Evolutionary conservation across 2,888 invertebrate species (phyloP).

Genomic region (Incurvaria masculella): DNA sequence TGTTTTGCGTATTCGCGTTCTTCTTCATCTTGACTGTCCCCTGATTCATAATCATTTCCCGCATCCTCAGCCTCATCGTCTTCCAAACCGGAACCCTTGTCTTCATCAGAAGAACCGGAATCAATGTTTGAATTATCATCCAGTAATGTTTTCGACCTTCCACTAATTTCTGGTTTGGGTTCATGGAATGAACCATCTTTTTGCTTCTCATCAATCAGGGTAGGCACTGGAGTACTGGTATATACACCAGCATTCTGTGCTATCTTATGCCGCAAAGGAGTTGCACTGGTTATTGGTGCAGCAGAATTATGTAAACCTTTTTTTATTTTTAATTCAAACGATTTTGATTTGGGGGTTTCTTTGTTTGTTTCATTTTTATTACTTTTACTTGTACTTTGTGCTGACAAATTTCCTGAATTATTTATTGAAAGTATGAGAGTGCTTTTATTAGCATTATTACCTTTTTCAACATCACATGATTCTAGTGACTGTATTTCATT

Average conservation of each 20-base stretch:
- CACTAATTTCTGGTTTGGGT: slow-evolving; percentile 15
- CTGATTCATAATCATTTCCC: slow-evolving; percentile 42
- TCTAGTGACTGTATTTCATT: slow-evolving; percentile 18
- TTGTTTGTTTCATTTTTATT: slow-evolving; percentile 8
- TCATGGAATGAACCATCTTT: slow-evolving; percentile 5
- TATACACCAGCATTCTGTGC: slow-evolving; percentile 26
- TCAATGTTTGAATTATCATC: slow-evolving; percentile 19
- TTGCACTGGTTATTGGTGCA: no score
- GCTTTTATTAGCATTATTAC: slow-evolving; percentile 29
- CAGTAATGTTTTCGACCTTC: slow-evolving; percentile 14
- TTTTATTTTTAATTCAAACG: slow-evolving; percentile 21
- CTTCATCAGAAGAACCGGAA: slow-evolving; percentile 7
- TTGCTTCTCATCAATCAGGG: slow-evolving; percentile 14
- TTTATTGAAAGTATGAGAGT: slow-evolving; percentile 34
- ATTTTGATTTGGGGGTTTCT: slow-evolving; percentile 25
- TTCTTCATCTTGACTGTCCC: slow-evolving; percentile 47
- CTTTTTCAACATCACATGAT: slow-evolving; percentile 22
- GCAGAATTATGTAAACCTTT: slow-evolving; percentile 21
- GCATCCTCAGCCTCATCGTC: slow-evolving; percentile 41
- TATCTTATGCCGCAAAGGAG: slow-evolving; percentile 36
- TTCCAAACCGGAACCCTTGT: slow-evolving; percentile 17
- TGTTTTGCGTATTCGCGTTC: slow-evolving; percentile 45
- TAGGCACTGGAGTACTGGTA: slow-evolving; percentile 27
- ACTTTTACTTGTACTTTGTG: slow-evolving; percentile 7
- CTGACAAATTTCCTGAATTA: slow-evolving; percentile 22